Evolutionary conservation across 2,797 vertebrate genomes (phyloP).

Genomic region (Acropternis orthonyx): DNA sequence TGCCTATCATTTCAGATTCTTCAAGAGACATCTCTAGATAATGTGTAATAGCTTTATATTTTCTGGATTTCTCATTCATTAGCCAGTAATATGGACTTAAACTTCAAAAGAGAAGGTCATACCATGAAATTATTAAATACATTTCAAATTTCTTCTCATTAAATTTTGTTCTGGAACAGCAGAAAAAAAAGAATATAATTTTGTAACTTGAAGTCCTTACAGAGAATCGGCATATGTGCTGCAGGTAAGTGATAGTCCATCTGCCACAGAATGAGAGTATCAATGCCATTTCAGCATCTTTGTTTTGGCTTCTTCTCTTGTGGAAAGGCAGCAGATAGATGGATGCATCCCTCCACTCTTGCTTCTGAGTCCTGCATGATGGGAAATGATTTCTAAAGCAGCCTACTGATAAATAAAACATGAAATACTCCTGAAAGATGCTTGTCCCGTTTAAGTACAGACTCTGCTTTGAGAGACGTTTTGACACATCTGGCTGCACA

Average conservation of each 20-base stretch:
- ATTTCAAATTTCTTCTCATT: neutral
- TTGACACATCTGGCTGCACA: slow-evolving; percentile 11
- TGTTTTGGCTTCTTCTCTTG: neutral
- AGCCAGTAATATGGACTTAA: neutral
- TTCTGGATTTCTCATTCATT: neutral
- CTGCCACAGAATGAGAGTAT: neutral
- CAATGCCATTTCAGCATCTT: neutral
- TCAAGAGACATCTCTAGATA: neutral
- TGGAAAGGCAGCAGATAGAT: neutral
- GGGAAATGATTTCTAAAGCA: neutral
- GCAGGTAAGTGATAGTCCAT: neutral
- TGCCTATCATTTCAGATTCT: neutral
- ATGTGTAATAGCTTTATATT: neutral
- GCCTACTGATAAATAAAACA: slow-evolving; percentile 38
- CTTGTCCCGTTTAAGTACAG: neutral
- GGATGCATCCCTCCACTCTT: neutral
- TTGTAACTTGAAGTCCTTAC: neutral
- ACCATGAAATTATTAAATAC: neutral
- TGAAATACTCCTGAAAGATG: slow-evolving; percentile 15
- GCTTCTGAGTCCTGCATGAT: neutral
- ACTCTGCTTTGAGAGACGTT: neutral
- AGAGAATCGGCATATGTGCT: neutral
- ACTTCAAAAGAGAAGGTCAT: neutral
- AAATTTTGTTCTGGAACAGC: neutral
- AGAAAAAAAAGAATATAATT: neutral